Evolutionary conservation across 23 tunicate genomes (phyloP).

Genomic region (Styela plicata): DNA sequence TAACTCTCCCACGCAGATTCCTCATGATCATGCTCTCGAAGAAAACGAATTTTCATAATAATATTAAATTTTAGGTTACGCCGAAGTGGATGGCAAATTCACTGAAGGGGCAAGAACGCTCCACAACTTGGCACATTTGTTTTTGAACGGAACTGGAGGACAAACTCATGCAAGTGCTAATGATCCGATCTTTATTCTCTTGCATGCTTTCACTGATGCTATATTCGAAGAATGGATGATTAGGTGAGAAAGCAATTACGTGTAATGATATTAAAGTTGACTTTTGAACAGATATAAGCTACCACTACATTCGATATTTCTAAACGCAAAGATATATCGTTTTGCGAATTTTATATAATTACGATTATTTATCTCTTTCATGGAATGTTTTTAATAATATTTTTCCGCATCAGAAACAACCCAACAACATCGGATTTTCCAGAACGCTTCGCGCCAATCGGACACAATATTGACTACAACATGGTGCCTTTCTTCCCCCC

Average conservation of each 20-base stretch:
- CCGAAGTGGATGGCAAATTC: slow-evolving; percentile 59
- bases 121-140: slow-evolving; percentile 80
- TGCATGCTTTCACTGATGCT: slow-evolving; percentile 85
- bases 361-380: background rate
- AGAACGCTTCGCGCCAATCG: slow-evolving; percentile 66
- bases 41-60: too few species aligned
- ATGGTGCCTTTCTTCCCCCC: slow-evolving; percentile 94
- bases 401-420: slow-evolving; percentile 33
- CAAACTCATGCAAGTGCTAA: slow-evolving; percentile 85
- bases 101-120: slow-evolving; percentile 74
- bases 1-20: too few species aligned
- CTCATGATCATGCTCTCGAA: too few species aligned
- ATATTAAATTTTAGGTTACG: too few species aligned
- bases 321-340: too few species aligned
- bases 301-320: too few species aligned
- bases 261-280: too few species aligned
- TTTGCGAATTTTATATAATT: too few species aligned
- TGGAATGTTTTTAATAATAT: background rate
- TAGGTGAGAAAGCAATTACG: slow-evolving; percentile 40
- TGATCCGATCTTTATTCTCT: slow-evolving; percentile 77
- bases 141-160: slow-evolving; percentile 89
- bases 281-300: too few species aligned
- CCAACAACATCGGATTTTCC: slow-evolving; percentile 54
- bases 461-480: slow-evolving; percentile 82
- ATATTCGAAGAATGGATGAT: slow-evolving; percentile 87